phyloP scores from a whole-genome alignment of 2,888 invertebrate genomes.

The Amiota mariae region DNA sequence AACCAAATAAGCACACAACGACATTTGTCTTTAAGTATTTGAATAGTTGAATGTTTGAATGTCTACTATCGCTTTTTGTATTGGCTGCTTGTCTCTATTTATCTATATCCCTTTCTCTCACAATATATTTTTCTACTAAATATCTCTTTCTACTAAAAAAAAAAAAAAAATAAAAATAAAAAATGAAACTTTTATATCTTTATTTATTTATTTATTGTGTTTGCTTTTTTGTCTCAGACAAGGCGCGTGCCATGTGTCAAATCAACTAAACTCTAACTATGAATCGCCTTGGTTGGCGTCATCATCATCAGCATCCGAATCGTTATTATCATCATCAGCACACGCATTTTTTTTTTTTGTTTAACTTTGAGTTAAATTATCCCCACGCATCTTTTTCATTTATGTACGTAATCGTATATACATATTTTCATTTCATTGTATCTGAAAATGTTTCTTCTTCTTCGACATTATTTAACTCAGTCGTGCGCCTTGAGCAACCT shows the following conservation, averaged over 20 bases:
- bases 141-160: background rate
- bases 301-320: slow-evolving; percentile 20
- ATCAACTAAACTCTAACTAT: slow-evolving; percentile 43
- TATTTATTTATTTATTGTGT: slow-evolving; percentile 35
- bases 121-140: background rate
- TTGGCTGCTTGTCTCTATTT: slow-evolving; percentile 41
- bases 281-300: slow-evolving; percentile 62
- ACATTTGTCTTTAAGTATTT: background rate
- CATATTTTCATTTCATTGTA: background rate
- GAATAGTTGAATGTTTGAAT: background rate
- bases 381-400: slow-evolving; percentile 14
- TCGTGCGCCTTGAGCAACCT: slow-evolving; percentile 16
- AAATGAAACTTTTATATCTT: slow-evolving; percentile 8
- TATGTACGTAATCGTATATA: too few species aligned
- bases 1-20: background rate
- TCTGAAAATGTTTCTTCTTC: background rate
- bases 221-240: slow-evolving; percentile 41
- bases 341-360: background rate
- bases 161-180: background rate
- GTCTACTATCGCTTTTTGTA: slow-evolving; percentile 46
- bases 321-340: slow-evolving; percentile 10
- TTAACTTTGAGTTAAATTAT: slow-evolving; percentile 33
- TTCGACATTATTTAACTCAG: background rate
- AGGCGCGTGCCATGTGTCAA: slow-evolving; percentile 68
- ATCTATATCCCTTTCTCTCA: background rate